Base-by-base conservation (phyloP, 2,888 invertebrate genomes). In the Drosophila maculinotata region DNA sequence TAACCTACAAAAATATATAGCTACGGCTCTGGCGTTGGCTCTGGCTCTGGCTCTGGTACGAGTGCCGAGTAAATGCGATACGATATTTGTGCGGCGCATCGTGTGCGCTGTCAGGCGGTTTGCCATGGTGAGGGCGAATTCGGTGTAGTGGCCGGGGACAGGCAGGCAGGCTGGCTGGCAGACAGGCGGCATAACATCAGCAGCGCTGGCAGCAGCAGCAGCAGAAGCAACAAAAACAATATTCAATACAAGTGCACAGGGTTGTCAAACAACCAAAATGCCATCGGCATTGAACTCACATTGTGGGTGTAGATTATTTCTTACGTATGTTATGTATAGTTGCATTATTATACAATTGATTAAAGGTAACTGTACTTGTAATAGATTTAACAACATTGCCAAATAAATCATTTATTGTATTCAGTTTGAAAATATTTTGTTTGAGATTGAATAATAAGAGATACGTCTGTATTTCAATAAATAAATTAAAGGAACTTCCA, bases 1-100 rank as follows among this genome's bases (percentile, higher is more conserved):
- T 89, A 89, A 89, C 89, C 89, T 89, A 89, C 90, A 89, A 89
- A 89, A 90, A 83, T 89, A 81, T 79, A 79, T 88, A 79, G 71
- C 66, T 85, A 79, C 64, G 52, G 36, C 56, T 57, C 45, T 66
- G 45, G 69, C 69, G 67, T 28, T 47, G 54, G 76, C 58, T 70
- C 35, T 66, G 54, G 65, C 62, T 69, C 17, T 53, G 60, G 67
- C 65, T 76, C 59, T 70, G 75, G 69, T 72, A 23, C 75, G 75
- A 72, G 72, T 69, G 76, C 33, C 60, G 76, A 76, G 73, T 76
- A 79, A 73, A 82, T 81, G 72, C 79, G 76, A 76, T 79, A 78
- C 82, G 80, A 85, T 79, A 79, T 81, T 79, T 80, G 80, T 81
- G 79, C 79, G 78, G 79, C 78, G 82, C 74, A 73, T 76, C 79